These are phyloP conservation scores for Deroplatys truncata DNA, from an alignment of 2,888 invertebrate species.

Conservation along the genomic window DNA sequence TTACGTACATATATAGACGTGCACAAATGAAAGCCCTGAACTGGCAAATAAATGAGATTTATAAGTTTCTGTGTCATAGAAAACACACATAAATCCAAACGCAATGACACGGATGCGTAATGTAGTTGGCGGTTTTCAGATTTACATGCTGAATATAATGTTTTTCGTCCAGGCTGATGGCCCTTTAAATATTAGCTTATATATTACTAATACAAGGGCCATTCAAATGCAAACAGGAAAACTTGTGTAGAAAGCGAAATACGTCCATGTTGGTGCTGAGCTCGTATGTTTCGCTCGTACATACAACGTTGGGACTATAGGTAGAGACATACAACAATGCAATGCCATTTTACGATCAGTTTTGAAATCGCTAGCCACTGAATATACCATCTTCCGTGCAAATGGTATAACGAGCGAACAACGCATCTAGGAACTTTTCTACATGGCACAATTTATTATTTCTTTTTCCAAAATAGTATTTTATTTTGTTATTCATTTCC, in stretches of 20 bases:
- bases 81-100: neutral
- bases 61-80: neutral
- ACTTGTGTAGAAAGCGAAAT: neutral
- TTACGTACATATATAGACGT: neutral
- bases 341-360: neutral
- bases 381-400: too few relatives aligned
- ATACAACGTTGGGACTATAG: neutral
- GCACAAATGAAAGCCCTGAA: neutral
- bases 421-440: too few relatives aligned
- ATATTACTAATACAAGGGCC: neutral
- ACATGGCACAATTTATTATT: too few relatives aligned
- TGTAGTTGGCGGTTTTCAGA: neutral
- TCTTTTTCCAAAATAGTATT: too few relatives aligned
- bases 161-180: neutral
- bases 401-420: too few relatives aligned
- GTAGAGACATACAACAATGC: neutral
- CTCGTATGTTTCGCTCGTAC: too few relatives aligned
- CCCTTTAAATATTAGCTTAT: neutral
- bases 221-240: neutral
- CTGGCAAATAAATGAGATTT: neutral
- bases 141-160: neutral
- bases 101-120: neutral
- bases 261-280: neutral
- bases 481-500: too few relatives aligned
- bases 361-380: too few relatives aligned